Evolutionary conservation across 1,140 invertebrate genomes (phyloP), one percentile per base, ranked within the genome.

Genomic region (Bombus terrestris): DNA sequence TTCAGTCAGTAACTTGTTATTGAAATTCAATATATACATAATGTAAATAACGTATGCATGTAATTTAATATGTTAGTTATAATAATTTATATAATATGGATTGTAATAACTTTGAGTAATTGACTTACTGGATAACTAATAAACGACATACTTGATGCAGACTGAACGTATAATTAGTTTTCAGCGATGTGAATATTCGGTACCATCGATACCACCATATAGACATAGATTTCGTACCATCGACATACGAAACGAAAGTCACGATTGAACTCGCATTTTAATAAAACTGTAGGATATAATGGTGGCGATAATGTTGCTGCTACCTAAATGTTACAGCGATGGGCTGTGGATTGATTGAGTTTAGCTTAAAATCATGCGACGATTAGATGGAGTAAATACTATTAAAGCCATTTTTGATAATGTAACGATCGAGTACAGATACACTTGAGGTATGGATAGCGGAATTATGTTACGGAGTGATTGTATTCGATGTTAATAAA

Each of bases 291-390:
- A 78, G 75, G n/a, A 77, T 79, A 57, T 85, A 84, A 84, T 62
- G 71, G 81, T 47, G 77, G 81, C 76, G 37, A 78, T 41, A 89
- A 53, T 2, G 18, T 53, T 57, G 3, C 4, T 83, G 85, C 72
- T 72, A 89, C 59, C 64, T 32, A 81, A 80, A 62, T 62, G 59
- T 83, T 89, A 81, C 68, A 77, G 81, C 68, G 74, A 57, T 64
- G 32, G 74, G 74, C 81, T 88, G 39, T 89, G 80, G 66, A 83
- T 83, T 53, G 32, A 83, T 88, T 82, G 68, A 78, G 72, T 85
- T 83, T 89, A 86, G 80, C 73, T 89, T 82, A 25, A 86, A 28
- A 72, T 81, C 64, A 35, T 87, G 32, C 81, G 78, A 75, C n/a
- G 64, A 89, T 69, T 84, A 81, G 53, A 57, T 66, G 53, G 28